phyloP scores from a whole-genome alignment of 1,140 invertebrate species.

The Sycophaga agraensis region DNA sequence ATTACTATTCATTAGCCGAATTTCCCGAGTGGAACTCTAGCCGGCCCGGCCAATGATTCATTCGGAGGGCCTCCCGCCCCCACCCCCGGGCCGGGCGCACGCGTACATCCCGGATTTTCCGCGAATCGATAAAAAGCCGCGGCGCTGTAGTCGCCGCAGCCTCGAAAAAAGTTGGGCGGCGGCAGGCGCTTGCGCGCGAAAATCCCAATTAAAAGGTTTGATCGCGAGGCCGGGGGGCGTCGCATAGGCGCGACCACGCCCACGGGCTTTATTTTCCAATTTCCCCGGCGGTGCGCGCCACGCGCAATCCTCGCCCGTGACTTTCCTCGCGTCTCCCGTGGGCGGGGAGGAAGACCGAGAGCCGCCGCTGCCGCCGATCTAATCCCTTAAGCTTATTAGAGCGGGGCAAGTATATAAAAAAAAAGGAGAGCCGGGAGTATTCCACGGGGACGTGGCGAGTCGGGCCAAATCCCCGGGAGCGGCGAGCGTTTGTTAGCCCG shows the following conservation, averaged over 20 bases:
- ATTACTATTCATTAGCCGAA: too few relatives aligned
- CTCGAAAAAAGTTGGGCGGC: too few relatives aligned
- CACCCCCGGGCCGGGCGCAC: too few relatives aligned
- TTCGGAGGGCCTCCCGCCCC: too few relatives aligned
- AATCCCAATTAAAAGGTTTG: constrained; percentile 52
- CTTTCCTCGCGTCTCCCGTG: neutral
- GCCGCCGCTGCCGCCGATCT: constrained; percentile 34
- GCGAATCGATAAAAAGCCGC: neutral
- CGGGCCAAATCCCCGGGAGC: constrained; percentile 23
- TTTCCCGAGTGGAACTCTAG: too few relatives aligned
- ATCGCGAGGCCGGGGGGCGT: constrained; percentile 35
- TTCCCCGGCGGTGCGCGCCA: neutral
- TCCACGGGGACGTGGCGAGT: constrained; percentile 7
- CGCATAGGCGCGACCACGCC: neutral
- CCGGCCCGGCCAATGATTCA: too few relatives aligned
- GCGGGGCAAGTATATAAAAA: constrained; percentile 33
- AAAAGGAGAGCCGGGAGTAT: constrained; percentile 25
- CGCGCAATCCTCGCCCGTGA: neutral
- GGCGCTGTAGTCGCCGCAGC: too few relatives aligned
- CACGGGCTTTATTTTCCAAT: too few relatives aligned
- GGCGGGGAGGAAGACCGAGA: neutral
- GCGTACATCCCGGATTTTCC: neutral
- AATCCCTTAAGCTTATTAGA: constrained; percentile 56
- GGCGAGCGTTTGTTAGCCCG: constrained; percentile 14
- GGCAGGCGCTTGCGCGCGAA: constrained; percentile 17